Evolutionary conservation across 2,888 invertebrate genomes (phyloP).

Genomic region (Scaptomyza tumidula): DNA sequence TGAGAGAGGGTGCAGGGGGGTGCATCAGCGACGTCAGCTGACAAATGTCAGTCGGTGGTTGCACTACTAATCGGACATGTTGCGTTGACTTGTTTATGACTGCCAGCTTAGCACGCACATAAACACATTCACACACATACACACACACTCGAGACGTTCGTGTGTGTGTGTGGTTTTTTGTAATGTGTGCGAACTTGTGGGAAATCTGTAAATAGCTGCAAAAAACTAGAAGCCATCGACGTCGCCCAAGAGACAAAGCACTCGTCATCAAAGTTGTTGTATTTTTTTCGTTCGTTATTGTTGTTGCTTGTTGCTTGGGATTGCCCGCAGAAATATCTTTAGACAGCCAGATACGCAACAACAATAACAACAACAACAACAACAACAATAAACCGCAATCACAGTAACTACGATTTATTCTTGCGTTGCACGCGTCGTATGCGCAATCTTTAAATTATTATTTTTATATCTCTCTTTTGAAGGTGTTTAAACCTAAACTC

Average conservation of each 20-base stretch:
- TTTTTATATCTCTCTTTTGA: constrained; percentile 22
- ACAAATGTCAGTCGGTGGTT: constrained; percentile 78
- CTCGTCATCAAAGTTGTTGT: constrained; percentile 56
- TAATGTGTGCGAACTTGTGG: constrained; percentile 72
- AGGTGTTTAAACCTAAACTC: constrained; percentile 19
- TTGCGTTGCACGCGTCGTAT: constrained; percentile 59
- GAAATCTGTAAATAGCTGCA: constrained; percentile 78
- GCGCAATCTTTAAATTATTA: constrained; percentile 64
- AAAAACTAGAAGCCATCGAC: constrained; percentile 69
- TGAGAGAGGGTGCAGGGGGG: no score
- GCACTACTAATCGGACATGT: constrained; percentile 78
- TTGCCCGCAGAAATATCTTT: constrained; percentile 39
- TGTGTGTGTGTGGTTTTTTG: constrained; percentile 27
- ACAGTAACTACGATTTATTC: constrained; percentile 36
- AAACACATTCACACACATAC: constrained; percentile 27
- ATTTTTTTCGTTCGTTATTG: background rate
- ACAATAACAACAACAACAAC: constrained; percentile 30
- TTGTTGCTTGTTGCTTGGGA: constrained; percentile 22
- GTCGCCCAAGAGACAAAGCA: constrained; percentile 61
- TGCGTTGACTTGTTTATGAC: constrained; percentile 79
- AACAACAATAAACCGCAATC: constrained; percentile 20
- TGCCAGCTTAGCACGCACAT: constrained; percentile 67
- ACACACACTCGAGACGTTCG: constrained; percentile 20
- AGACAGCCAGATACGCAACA: constrained; percentile 47
- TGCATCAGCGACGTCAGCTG: constrained; percentile 53